These are phyloP conservation scores for Leptonema lineaticorne DNA, from an alignment of 1,140 invertebrate genomes.

Conservation along the genomic window DNA sequence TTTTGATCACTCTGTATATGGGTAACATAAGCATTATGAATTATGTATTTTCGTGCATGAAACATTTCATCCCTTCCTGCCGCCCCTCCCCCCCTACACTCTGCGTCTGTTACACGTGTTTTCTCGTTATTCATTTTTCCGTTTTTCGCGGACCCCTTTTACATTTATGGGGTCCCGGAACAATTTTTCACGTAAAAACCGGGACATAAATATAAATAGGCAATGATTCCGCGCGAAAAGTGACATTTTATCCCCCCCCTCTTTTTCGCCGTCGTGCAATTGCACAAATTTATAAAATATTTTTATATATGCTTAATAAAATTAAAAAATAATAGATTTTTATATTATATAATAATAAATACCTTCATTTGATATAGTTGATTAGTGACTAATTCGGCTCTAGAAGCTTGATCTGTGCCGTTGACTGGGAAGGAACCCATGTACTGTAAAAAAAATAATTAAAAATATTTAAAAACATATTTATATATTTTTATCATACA, in stretches of 20 bases:
- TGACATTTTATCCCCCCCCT: too few species aligned
- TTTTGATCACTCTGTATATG: too few species aligned
- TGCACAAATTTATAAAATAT: too few species aligned
- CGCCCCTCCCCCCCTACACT: too few species aligned
- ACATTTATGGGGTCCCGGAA: background rate
- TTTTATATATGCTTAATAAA: too few species aligned
- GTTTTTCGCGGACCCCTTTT: background rate
- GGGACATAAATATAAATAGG: too few species aligned
- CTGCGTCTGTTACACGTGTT: background rate
- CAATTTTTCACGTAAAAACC: too few species aligned
- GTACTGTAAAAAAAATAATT: constrained; percentile 62
- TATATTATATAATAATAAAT: constrained; percentile 12
- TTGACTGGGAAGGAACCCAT: constrained; percentile 74
- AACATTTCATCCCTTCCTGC: too few species aligned
- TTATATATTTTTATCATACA: background rate
- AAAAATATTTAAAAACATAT: background rate
- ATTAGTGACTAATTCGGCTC: constrained; percentile 61
- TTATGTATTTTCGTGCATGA: background rate
- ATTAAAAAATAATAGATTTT: too few species aligned
- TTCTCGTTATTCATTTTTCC: background rate
- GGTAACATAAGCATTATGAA: background rate
- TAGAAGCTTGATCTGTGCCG: constrained; percentile 63
- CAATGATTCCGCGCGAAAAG: too few species aligned
- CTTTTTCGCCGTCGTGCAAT: too few species aligned
- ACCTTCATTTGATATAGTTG: constrained; percentile 67